Evolutionary conservation across 1,140 invertebrate species (phyloP).

Genomic region (Drosophila orosa): DNA sequence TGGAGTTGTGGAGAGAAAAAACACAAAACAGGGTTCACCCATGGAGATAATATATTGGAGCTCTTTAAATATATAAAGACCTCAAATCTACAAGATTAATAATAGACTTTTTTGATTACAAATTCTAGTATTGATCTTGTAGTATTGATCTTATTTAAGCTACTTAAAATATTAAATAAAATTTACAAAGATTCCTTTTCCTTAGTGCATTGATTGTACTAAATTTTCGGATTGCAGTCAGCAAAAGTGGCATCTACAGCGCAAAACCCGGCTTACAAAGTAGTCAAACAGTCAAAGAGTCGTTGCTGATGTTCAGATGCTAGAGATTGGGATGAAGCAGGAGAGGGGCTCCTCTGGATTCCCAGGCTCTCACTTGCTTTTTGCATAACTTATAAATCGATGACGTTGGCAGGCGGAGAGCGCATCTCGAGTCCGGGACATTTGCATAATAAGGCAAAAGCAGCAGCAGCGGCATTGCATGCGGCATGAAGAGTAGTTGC

Average conservation of each 20-base stretch:
- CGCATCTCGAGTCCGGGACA: conserved; percentile 50
- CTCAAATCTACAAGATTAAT: too few relatives aligned
- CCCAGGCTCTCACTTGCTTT: conserved; percentile 34
- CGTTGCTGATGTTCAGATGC: conserved; percentile 26
- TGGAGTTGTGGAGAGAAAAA: not conserved
- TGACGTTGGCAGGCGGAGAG: conserved; percentile 73
- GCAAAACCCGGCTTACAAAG: conserved; percentile 75
- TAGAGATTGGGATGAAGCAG: conserved; percentile 5
- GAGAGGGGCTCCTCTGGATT: conserved; percentile 3
- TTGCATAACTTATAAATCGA: conserved; percentile 82
- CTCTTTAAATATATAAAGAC: not conserved
- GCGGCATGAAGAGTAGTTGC: conserved; percentile 55
- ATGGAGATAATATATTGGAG: too few relatives aligned
- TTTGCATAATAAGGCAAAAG: conserved; percentile 73
- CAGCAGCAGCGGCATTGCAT: conserved; percentile 7
- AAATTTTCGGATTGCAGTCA: conserved; percentile 66
- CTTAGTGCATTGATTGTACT: conserved; percentile 43
- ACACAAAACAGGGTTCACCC: not conserved
- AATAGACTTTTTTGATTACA: too few relatives aligned
- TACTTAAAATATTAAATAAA: not conserved
- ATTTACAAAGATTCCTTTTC: not conserved
- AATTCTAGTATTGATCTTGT: too few relatives aligned
- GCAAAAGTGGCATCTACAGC: conserved; percentile 61
- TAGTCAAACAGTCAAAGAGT: conserved; percentile 61
- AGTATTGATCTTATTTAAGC: too few relatives aligned